phyloP scores from a whole-genome alignment of 2,113 vertebrate species.

The Istiophorus platypterus region DNA sequence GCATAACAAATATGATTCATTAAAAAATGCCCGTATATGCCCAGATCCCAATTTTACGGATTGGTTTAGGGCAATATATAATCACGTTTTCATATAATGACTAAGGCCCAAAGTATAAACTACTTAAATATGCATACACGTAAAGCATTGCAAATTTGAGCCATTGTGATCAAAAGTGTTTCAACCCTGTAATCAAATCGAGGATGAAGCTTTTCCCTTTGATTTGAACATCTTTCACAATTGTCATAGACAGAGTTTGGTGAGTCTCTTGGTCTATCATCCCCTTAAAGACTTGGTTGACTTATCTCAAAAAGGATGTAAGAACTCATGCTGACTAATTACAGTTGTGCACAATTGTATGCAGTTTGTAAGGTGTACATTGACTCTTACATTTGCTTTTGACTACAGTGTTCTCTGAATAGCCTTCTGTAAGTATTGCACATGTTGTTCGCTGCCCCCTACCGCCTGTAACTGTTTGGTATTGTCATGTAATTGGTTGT shows the following conservation, averaged over 20 bases:
- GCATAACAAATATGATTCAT: not conserved
- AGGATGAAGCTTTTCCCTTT: no score
- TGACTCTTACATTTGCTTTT: constrained; percentile 22
- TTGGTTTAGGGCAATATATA: not conserved
- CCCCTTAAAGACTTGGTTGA: not conserved
- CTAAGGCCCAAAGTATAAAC: no score
- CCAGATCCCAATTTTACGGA: not conserved
- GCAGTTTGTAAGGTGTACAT: not conserved
- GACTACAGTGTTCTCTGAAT: not conserved
- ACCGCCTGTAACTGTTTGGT: constrained; percentile 25
- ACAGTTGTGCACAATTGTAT: not conserved
- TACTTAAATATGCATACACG: no score
- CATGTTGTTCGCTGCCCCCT: constrained; percentile 9
- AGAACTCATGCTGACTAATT: not conserved
- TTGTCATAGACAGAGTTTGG: no score
- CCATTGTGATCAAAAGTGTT: no score
- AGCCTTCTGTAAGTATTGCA: not conserved
- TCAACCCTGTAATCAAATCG: no score
- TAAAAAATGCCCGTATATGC: not conserved
- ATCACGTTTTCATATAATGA: no score
- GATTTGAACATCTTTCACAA: no score
- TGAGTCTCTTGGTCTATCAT: no score
- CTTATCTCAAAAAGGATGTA: constrained; percentile 1
- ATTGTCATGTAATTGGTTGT: constrained; percentile 41
- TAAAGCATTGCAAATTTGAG: no score